These are phyloP conservation scores for Lordiphosa clarofinis DNA, from an alignment of 1,140 invertebrate species.

Conservation along the genomic window DNA sequence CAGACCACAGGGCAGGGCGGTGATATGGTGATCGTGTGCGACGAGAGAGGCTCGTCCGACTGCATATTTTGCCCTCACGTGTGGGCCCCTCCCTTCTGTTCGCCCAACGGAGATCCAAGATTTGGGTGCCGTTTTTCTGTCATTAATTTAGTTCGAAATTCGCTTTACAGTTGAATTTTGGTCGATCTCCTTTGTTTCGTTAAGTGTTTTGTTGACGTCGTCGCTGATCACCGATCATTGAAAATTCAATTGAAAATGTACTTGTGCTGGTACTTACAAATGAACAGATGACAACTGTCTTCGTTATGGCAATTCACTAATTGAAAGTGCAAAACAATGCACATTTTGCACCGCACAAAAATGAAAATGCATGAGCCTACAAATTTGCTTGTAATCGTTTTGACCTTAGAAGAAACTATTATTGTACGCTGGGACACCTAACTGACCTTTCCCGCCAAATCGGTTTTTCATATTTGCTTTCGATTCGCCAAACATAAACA, in stretches of 20 bases:
- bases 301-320: slow-evolving; percentile 7
- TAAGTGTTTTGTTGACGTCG: slow-evolving; percentile 66
- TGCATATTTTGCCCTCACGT: slow-evolving; percentile 65
- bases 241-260: slow-evolving; percentile 20
- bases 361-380: neutral
- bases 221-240: slow-evolving; percentile 19
- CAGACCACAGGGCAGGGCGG: neutral
- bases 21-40: slow-evolving; percentile 3
- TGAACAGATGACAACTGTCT: neutral
- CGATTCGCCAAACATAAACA: slow-evolving; percentile 1
- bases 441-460: slow-evolving; percentile 6
- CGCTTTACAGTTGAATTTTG: slow-evolving; percentile 23
- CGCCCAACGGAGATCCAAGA: neutral
- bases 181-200: slow-evolving; percentile 9
- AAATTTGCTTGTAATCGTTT: too few relatives aligned
- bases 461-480: neutral
- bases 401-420: too few relatives aligned
- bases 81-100: slow-evolving; percentile 12
- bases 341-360: neutral
- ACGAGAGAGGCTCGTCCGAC: slow-evolving; percentile 65
- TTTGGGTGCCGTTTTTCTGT: neutral
- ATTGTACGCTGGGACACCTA: neutral
- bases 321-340: slow-evolving; percentile 22
- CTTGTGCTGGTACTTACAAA: neutral
- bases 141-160: slow-evolving; percentile 2